Conservation (phyloP, 64 coral and sea anemone species). For the Astreopora myriophthalma region DNA sequence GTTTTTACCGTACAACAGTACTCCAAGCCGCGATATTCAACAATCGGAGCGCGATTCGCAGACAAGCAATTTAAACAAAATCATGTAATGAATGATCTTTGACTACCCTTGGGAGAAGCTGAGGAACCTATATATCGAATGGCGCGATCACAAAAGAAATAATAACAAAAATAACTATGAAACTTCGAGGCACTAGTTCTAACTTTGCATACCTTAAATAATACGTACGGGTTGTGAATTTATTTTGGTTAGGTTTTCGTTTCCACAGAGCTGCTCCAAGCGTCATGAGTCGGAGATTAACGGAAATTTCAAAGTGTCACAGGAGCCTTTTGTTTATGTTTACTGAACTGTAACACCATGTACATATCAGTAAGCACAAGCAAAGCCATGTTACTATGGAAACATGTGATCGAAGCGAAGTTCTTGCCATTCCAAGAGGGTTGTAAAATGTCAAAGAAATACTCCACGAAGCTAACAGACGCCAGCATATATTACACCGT, state of each 20-base stretch:
- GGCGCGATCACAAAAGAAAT: background rate
- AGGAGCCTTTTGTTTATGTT: background rate
- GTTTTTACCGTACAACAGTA: background rate
- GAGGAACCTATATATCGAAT: background rate
- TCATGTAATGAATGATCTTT: constrained; percentile 42
- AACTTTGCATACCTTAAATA: background rate
- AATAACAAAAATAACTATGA: background rate
- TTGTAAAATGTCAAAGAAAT: no score
- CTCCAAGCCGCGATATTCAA: background rate
- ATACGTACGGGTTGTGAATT: background rate
- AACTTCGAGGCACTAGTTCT: background rate
- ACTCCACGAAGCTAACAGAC: no score
- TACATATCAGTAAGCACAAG: background rate
- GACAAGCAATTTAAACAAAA: background rate
- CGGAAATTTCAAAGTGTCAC: background rate
- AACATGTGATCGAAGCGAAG: background rate
- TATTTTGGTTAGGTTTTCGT: background rate
- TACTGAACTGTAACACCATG: background rate
- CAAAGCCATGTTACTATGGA: constrained; percentile 3
- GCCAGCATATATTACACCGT: no score
- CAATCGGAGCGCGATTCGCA: background rate
- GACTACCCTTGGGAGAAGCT: background rate
- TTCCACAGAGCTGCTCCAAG: background rate
- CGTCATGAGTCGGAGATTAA: constrained; percentile 4
- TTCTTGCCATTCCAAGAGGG: no score